phyloP scores from a whole-genome alignment of 2,888 invertebrate species.

The Meloe dianella region DNA sequence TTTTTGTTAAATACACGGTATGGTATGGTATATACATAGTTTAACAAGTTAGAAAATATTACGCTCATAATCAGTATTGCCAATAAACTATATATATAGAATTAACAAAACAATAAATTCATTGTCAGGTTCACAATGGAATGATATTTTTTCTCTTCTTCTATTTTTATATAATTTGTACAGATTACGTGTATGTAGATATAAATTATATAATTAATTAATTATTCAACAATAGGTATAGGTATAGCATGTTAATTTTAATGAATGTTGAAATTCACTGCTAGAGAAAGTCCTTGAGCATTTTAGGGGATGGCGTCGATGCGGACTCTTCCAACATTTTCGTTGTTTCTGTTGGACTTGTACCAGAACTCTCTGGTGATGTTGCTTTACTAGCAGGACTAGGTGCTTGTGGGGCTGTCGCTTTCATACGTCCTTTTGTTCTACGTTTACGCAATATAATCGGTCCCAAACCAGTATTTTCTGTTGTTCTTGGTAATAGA shows the following conservation, averaged over 20 bases:
- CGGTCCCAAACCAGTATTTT: conserved; percentile 56
- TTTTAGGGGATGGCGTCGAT: conserved; percentile 57
- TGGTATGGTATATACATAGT: conserved; percentile 17
- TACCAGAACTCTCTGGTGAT: conserved; percentile 58
- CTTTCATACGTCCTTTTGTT: conserved; percentile 57
- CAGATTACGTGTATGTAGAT: conserved; percentile 19
- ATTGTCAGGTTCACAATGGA: neutral
- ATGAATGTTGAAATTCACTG: conserved; percentile 32
- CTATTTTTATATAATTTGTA: conserved; percentile 26
- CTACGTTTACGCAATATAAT: conserved; percentile 58
- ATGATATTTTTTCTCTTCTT: conserved; percentile 17
- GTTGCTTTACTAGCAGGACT: conserved; percentile 51
- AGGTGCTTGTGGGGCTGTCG: conserved; percentile 55
- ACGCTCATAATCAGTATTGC: neutral
- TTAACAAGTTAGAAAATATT: conserved; percentile 19
- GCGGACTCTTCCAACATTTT: conserved; percentile 60
- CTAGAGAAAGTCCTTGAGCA: conserved; percentile 60
- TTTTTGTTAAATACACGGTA: neutral
- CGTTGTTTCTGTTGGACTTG: conserved; percentile 65
- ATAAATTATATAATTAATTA: conserved; percentile 13
- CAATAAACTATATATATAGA: conserved; percentile 12
- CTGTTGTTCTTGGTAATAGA: conserved; percentile 44
- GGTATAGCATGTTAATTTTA: conserved; percentile 16
- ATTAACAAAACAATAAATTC: neutral
- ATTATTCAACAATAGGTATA: conserved; percentile 21